These are phyloP conservation scores for Gonocerus acuteangulatus DNA, from an alignment of 2,888 invertebrate species.

Conservation along the genomic window DNA sequence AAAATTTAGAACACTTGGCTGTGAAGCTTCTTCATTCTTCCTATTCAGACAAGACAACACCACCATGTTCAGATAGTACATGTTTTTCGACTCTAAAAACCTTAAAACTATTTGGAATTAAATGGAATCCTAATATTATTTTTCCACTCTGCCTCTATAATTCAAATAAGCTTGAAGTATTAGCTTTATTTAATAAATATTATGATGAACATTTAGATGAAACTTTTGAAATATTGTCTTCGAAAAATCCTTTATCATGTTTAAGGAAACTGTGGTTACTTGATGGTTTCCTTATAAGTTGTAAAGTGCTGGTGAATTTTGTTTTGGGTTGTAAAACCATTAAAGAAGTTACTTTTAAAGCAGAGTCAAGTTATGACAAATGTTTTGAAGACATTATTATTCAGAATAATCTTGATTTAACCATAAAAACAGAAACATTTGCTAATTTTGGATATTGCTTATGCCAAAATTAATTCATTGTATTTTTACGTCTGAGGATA, in stretches of 20 bases:
- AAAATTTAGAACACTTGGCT: not conserved
- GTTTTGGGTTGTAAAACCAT: not conserved
- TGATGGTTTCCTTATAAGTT: not conserved
- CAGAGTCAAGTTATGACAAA: not conserved
- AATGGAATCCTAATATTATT: not conserved
- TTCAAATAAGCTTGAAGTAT: not conserved
- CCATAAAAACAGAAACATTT: not conserved
- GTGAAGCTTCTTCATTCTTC: not conserved
- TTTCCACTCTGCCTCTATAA: constrained; percentile 7
- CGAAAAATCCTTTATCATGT: not conserved
- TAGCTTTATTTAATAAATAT: not conserved
- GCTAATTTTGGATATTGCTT: not conserved
- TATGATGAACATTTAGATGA: not conserved
- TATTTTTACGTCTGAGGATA: too few relatives aligned
- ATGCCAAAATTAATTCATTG: not conserved
- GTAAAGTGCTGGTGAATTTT: not conserved
- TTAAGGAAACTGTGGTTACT: not conserved
- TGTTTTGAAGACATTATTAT: not conserved
- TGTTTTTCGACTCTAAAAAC: not conserved
- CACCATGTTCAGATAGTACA: not conserved
- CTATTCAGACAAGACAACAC: not conserved
- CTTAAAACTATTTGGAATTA: not conserved
- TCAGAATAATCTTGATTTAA: not conserved
- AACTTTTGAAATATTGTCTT: not conserved
- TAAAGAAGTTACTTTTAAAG: not conserved